phyloP scores from a whole-genome alignment of 2,888 invertebrate genomes.

The Amblyjoppa proteus region DNA sequence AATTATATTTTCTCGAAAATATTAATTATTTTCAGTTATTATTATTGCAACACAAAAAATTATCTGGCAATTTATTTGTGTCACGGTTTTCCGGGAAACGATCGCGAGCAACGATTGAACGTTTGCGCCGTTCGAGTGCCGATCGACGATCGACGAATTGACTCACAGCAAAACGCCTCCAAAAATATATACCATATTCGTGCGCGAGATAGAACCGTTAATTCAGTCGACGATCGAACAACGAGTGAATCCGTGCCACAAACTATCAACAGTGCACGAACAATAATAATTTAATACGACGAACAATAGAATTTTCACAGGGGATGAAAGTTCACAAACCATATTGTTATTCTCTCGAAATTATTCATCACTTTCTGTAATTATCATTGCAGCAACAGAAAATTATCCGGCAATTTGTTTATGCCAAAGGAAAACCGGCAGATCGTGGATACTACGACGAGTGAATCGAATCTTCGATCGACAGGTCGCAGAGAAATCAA shows the following conservation, averaged over 20 bases:
- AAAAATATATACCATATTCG: conserved; percentile 20
- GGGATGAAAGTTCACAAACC: not conserved
- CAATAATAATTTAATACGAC: not conserved
- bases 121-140: too few relatives aligned
- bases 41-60: not conserved
- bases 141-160: too few relatives aligned
- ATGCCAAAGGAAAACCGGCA: too few relatives aligned
- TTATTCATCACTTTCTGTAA: not conserved
- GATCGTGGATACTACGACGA: not conserved
- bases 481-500: too few relatives aligned
- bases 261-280: not conserved
- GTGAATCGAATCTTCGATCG: not conserved
- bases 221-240: conserved; percentile 22
- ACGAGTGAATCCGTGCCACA: conserved; percentile 28
- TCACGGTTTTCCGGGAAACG: too few relatives aligned
- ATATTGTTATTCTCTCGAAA: not conserved
- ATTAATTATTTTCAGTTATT: not conserved
- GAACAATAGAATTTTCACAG: not conserved
- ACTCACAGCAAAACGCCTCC: conserved; percentile 37
- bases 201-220: conserved; percentile 51
- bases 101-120: too few relatives aligned
- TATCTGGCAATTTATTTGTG: too few relatives aligned
- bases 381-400: not conserved
- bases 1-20: not conserved
- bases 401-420: not conserved